Conservation (phyloP, 1,140 invertebrate genomes). For the Scylla paramamosain region DNA sequence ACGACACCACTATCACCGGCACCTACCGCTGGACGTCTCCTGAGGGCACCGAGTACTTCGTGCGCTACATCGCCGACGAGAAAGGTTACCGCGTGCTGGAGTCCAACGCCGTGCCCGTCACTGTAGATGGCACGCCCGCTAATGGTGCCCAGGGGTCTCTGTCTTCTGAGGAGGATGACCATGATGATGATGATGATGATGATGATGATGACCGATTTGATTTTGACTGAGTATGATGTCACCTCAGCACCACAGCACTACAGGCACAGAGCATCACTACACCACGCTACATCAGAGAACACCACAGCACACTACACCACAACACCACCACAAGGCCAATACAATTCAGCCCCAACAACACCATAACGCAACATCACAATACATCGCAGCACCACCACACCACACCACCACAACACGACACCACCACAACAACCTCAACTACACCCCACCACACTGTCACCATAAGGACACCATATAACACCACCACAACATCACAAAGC, state of each 20-base stretch:
- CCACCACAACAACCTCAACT: background rate
- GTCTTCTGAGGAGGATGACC: background rate
- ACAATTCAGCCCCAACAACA: no score
- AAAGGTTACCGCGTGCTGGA: conserved; percentile 60
- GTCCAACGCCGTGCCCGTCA: conserved; percentile 71
- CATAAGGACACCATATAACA: no score
- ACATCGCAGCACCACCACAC: no score
- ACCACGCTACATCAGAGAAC: no score
- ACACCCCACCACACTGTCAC: no score
- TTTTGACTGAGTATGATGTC: background rate
- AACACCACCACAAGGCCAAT: no score
- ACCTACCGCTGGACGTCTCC: conserved; percentile 57
- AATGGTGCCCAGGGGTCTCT: conserved; percentile 62
- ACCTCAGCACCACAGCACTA: background rate
- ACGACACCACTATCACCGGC: conserved; percentile 34
- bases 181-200: background rate
- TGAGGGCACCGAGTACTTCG: conserved; percentile 48
- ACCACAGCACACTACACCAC: no score
- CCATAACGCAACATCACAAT: no score
- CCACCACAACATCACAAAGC: background rate
- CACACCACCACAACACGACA: no score
- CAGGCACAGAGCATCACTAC: no score
- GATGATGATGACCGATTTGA: no score
- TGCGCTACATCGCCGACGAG: conserved; percentile 55
- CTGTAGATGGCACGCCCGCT: conserved; percentile 25